A percentile compares a stretch with the other conserved stretches of the same genome.
These are phyloP conservation scores for Eupithecia subfuscata DNA, from an alignment of 2,888 invertebrate genomes.

Conservation along the genomic window DNA sequence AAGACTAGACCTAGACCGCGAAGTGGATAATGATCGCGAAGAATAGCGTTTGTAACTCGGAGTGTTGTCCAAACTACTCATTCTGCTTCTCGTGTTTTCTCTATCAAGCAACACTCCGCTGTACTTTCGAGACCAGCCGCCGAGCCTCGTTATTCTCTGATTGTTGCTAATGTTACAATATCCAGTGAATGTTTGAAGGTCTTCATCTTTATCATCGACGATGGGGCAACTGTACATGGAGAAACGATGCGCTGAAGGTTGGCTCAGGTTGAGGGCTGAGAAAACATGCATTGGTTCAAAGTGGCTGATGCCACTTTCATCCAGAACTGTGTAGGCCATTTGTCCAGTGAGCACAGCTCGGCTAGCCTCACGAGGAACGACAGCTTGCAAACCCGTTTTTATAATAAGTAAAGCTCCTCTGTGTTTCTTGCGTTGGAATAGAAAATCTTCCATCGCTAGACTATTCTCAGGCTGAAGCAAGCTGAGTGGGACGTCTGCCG, in stretches of 20 bases:
- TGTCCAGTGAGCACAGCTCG: slow-evolving; percentile 89
- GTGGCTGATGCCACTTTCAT: slow-evolving; percentile 89
- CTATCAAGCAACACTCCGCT: slow-evolving; percentile 73
- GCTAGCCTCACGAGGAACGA: slow-evolving; percentile 90
- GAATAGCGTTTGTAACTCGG: slow-evolving; percentile 83
- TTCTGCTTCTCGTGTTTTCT: slow-evolving; percentile 73
- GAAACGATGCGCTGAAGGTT: slow-evolving; percentile 86
- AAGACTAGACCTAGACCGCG: slow-evolving; percentile 78
- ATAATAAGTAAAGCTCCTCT: slow-evolving; percentile 87
- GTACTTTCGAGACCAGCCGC: slow-evolving; percentile 75
- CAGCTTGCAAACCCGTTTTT: slow-evolving; percentile 89
- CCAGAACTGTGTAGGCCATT: slow-evolving; percentile 89
- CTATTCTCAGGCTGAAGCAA: slow-evolving; percentile 88
- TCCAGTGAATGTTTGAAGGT: slow-evolving; percentile 74
- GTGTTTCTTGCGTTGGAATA: slow-evolving; percentile 84
- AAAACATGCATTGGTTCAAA: slow-evolving; percentile 91
- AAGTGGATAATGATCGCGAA: slow-evolving; percentile 67
- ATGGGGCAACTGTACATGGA: slow-evolving; percentile 87
- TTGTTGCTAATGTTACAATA: slow-evolving; percentile 78
- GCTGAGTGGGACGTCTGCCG: slow-evolving; percentile 88
- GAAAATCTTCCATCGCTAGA: slow-evolving; percentile 90
- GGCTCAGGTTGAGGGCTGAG: slow-evolving; percentile 87
- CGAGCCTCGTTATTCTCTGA: slow-evolving; percentile 76
- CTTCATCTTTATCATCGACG: slow-evolving; percentile 80
- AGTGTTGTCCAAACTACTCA: slow-evolving; percentile 80